These are phyloP conservation scores for Vireo altiloquus DNA, from an alignment of 2,113 vertebrate species.

Conservation along the genomic window DNA sequence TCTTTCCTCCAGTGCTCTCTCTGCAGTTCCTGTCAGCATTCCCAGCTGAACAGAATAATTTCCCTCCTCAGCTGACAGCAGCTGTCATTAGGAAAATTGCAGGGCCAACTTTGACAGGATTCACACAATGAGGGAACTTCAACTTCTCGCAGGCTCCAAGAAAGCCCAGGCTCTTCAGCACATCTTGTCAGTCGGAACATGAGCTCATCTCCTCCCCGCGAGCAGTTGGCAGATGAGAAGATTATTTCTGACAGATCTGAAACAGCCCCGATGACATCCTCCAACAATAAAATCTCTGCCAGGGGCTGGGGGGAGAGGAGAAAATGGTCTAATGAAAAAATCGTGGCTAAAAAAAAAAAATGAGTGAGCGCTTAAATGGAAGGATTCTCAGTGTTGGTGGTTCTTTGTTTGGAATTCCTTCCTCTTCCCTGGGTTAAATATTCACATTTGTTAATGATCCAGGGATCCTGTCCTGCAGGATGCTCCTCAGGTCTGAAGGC, in stretches of 20 bases:
- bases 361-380: background rate
- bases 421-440: background rate
- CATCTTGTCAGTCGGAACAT: conserved; percentile 65
- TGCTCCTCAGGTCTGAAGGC: background rate
- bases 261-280: conserved; percentile 61
- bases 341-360: conserved; percentile 10
- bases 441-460: background rate
- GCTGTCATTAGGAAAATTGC: conserved; percentile 70
- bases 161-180: conserved; percentile 60
- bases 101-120: conserved; percentile 60
- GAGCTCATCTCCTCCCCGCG: conserved; percentile 67
- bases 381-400: background rate
- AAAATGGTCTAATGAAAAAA: conserved; percentile 42
- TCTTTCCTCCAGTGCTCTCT: background rate
- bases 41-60: conserved; percentile 60
- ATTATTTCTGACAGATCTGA: conserved; percentile 76
- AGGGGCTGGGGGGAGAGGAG: background rate
- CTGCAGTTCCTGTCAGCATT: conserved; percentile 55
- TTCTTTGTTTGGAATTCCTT: background rate
- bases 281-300: background rate
- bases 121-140: conserved; percentile 54
- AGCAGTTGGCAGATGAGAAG: conserved; percentile 71
- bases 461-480: background rate
- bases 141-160: conserved; percentile 65
- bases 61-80: conserved; percentile 68